Evolutionary conservation across 2,797 vertebrate genomes (phyloP), one percentile per base, ranked within the genome.

Genomic region (Ceryle rudis): DNA sequence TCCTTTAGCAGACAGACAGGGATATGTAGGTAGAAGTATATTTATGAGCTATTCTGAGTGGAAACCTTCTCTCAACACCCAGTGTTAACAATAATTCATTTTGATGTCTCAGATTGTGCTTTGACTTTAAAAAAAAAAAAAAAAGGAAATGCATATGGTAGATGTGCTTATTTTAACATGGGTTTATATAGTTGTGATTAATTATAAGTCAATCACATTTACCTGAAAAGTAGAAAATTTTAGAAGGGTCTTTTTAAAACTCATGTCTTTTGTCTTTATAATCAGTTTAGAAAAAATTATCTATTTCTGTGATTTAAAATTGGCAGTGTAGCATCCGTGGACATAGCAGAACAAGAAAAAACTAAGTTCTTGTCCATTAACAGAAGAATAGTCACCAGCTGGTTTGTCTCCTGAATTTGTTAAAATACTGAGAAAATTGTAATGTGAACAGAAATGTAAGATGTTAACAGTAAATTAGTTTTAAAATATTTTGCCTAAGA

Each of bases 21-120:
- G 31, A 55, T 75, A 29, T 61, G 22, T 57, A 73, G 49, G 33
- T 74, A 82, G 41, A 84, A 75, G 74, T 78, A n/a, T 77, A 44
- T 89, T 91, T 90, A 67, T 74, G 79, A 93, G 62, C 72, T 94
- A 14, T 84, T 91, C 64, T 74, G 72, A 35, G 46, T 79, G 60
- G 28, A 90, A 89, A 42, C 31, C 64, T 73, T 81, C 60, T 70
- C 78, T 89, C 35, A 89, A 47, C 8, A 41, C 26, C 20, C 81
- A 47, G 47, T 84, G 61, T 82, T 95, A 67, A 41, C 64, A 91
- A 46, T 29, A 92, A 42, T 78, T 89, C 54, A n/a, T 78, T 81
- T 90, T 82, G 66, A 81, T 4, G 18, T 29, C 41, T 86, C 46
- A 80, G 52, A 54, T 75, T 80, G 14, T 87, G 21, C 64, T 80